Evolutionary conservation across 2,888 invertebrate species (phyloP), one percentile per base, ranked within the genome.

Genomic region (Torymus auratus): DNA sequence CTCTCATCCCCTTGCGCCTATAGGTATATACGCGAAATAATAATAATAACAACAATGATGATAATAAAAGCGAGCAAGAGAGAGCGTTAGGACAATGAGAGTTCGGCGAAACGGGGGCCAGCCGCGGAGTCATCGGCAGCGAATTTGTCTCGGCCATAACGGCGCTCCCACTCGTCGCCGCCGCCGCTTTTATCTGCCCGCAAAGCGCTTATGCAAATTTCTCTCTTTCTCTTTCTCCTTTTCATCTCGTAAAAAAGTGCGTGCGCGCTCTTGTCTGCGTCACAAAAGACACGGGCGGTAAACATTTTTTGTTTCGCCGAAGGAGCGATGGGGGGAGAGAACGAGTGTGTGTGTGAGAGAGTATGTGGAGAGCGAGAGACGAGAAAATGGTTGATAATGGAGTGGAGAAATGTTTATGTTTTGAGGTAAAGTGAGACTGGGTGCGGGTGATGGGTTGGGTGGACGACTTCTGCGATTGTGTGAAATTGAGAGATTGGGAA

Each of bases 141-240:
- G 74, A 80, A 80, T 80, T 80, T 58, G 80, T 80, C 74, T 74
- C 68, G 74, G 70, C 58, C 62, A 69, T 68, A 67, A 78, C 23
- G 15, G 14, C 67, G 65, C 77, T 69, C 61, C 70, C 64, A 76
- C 67, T 68, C 68, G 12, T 41, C 41, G 53, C 15, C 5, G 53
- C 41, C 23, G 17, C 15, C 60, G 71, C 78, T 80, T 80, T 80
- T 70, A 69, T 80, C 74, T 80, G 68, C 23, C 68, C 67, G 73
- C 78, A 78, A 68, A 68, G 72, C 73, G 78, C 73, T 79, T 79
- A 79, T 79, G 73, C 68, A 79, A 79, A 79, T 80, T 64, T 70
- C 60, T 58, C 60, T 15, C 53, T 77, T 20, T 70, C 53, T 69
- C 20, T 50, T 74, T 20, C 5, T 56, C 52, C 56, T 71, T 70